A percentile compares a stretch with the other conserved stretches of the same genome.
Evolutionary conservation across 1,140 invertebrate species (phyloP).

Genomic region (Halictus rubicundus): DNA sequence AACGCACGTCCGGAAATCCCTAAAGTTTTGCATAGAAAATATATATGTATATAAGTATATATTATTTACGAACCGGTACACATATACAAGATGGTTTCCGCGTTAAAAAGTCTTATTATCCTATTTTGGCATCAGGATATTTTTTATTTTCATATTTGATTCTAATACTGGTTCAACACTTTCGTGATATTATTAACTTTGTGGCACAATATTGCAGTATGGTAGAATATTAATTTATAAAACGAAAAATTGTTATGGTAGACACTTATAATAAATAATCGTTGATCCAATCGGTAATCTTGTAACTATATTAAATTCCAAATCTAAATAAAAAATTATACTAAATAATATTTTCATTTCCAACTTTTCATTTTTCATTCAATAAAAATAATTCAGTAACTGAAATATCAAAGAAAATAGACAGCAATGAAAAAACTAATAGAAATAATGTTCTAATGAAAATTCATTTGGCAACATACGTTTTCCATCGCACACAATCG

Average conservation of each 20-base stretch:
- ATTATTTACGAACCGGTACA: conserved; percentile 24
- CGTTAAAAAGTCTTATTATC: conserved; percentile 3
- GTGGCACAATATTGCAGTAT: not conserved
- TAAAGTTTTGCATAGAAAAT: conserved; percentile 59
- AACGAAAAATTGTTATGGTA: not conserved
- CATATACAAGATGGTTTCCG: conserved; percentile 40
- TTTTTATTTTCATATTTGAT: not conserved
- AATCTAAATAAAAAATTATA: no score
- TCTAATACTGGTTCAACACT: not conserved
- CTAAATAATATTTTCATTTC: no score
- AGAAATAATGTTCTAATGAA: not conserved
- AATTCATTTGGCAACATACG: not conserved
- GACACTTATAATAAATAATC: no score
- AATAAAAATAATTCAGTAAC: no score
- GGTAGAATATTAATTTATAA: not conserved
- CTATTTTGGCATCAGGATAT: not conserved
- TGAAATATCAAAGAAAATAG: no score
- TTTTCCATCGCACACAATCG: not conserved
- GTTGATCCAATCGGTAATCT: no score
- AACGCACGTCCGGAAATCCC: conserved; percentile 38
- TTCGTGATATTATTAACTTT: no score
- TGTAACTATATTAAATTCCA: no score
- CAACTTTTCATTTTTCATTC: no score
- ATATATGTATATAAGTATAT: conserved; percentile 44
- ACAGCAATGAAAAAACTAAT: not conserved